Evolutionary conservation across 2,113 vertebrate species (phyloP).

Genomic region (Platichthys stellatus): DNA sequence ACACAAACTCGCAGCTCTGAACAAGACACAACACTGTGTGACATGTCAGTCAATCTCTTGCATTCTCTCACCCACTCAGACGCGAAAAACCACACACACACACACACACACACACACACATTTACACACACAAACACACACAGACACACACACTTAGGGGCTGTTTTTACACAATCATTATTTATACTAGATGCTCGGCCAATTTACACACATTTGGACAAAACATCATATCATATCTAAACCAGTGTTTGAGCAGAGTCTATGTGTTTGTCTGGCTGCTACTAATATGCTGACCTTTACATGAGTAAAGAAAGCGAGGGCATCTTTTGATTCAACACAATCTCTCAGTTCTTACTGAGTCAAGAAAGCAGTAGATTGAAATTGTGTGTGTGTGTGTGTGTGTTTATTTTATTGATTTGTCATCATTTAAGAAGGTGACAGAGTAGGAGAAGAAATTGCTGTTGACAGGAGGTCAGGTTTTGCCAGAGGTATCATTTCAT

Average conservation of each 20-base stretch:
- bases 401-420: slow-evolving; percentile 70
- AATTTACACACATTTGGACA: not conserved
- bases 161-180: not conserved
- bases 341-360: slow-evolving; percentile 45
- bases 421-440: slow-evolving; percentile 60
- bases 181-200: not conserved
- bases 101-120: not conserved
- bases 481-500: slow-evolving; percentile 49
- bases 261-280: slow-evolving; percentile 20
- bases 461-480: slow-evolving; percentile 51
- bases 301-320: slow-evolving; percentile 20
- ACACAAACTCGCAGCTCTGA: slow-evolving; percentile 8
- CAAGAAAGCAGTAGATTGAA: slow-evolving; percentile 56
- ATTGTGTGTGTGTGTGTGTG: slow-evolving; percentile 31
- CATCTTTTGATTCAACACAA: slow-evolving; percentile 44
- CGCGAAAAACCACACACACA: not conserved
- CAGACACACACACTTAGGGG: not conserved
- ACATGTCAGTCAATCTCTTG: not conserved
- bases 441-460: slow-evolving; percentile 51
- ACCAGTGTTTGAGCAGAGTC: slow-evolving; percentile 20
- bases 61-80: not conserved
- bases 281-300: slow-evolving; percentile 39
- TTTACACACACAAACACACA: too few species aligned
- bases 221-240: slow-evolving; percentile 16
- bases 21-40: not conserved